Evolutionary conservation across 2,888 invertebrate genomes (phyloP).

Genomic region (Clivina fossor): DNA sequence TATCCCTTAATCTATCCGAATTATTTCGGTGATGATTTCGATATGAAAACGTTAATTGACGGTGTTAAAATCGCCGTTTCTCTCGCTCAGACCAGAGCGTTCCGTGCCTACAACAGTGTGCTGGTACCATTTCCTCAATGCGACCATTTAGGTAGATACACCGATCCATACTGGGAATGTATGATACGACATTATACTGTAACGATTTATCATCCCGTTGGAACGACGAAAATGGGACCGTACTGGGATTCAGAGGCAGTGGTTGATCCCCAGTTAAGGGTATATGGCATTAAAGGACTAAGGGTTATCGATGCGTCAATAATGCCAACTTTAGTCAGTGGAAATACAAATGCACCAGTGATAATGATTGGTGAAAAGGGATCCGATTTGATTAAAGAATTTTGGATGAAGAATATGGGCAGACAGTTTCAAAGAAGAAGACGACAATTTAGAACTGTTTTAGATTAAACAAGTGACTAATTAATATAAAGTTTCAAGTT

Average conservation of each 20-base stretch:
- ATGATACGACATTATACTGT: slow-evolving; percentile 81
- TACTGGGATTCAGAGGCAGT: slow-evolving; percentile 82
- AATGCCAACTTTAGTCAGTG: slow-evolving; percentile 83
- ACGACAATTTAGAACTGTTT: no score
- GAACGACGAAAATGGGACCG: slow-evolving; percentile 89
- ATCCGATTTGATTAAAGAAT: slow-evolving; percentile 82
- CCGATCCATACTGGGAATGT: slow-evolving; percentile 84
- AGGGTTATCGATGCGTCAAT: slow-evolving; percentile 84
- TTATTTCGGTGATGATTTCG: slow-evolving; percentile 79
- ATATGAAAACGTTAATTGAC: slow-evolving; percentile 78
- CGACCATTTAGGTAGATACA: slow-evolving; percentile 64
- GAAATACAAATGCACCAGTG: slow-evolving; percentile 82
- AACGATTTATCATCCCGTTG: slow-evolving; percentile 84
- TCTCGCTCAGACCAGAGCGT: slow-evolving; percentile 76
- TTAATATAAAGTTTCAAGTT: no score
- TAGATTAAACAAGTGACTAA: no score
- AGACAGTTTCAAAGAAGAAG: slow-evolving; percentile 6
- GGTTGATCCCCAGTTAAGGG: slow-evolving; percentile 75
- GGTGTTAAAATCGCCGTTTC: slow-evolving; percentile 83
- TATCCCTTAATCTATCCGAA: slow-evolving; percentile 91
- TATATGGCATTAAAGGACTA: slow-evolving; percentile 77
- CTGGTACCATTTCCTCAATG: slow-evolving; percentile 81
- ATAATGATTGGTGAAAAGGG: slow-evolving; percentile 93
- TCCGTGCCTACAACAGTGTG: slow-evolving; percentile 71
- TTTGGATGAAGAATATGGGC: slow-evolving; percentile 65